Evolutionary conservation across 2,797 vertebrate genomes (phyloP), one percentile per base, ranked within the genome.

Genomic region (Bryconaethiops microstoma): DNA sequence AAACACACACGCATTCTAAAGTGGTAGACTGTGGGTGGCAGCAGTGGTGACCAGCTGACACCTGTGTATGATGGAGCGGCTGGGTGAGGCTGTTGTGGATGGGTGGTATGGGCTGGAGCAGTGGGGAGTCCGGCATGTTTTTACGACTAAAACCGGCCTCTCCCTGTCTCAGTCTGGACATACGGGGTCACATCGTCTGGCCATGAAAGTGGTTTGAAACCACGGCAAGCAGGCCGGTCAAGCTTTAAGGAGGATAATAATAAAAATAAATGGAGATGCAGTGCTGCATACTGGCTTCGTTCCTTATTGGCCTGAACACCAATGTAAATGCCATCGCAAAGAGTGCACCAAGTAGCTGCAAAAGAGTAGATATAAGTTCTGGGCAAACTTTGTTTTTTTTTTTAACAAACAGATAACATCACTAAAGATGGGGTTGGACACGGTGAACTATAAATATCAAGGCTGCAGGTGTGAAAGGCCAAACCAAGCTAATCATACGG

Each of bases 11-110:
- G 54, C 80, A 65, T 63, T 74, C n/a, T 71, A 50, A 48, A 68
- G 64, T 70, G 62, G 40, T 62, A 79, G 60, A 59, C 71, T 79
- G 84, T 45, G 83, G 84, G 81, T 62, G 73, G 83, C 55, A 63
- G 35, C 55, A 63, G 35, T 71, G 81, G 74, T 74, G 74, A 81
- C 77, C 82, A 80, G 74, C 77, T 78, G 82, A 86, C 83, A 87
- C 85, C 85, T 83, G 84, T 55, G 77, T 16, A 35, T 52, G 74
- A 71, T 80, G 52, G 83, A 45, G 67, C 75, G 19, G 23, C 52
- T 63, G 76, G 78, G 81, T 67, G 60, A 64, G 77, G 62, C 55
- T 78, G 68, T 59, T 71, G 71, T 35, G 80, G 85, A 81, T 74
- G 77, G 70, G 54, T 71, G 84, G 79, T 63, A 65, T 74, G 60